Evolutionary conservation across 2,113 vertebrate genomes (phyloP).

Genomic region (Thalassoma bifasciatum): DNA sequence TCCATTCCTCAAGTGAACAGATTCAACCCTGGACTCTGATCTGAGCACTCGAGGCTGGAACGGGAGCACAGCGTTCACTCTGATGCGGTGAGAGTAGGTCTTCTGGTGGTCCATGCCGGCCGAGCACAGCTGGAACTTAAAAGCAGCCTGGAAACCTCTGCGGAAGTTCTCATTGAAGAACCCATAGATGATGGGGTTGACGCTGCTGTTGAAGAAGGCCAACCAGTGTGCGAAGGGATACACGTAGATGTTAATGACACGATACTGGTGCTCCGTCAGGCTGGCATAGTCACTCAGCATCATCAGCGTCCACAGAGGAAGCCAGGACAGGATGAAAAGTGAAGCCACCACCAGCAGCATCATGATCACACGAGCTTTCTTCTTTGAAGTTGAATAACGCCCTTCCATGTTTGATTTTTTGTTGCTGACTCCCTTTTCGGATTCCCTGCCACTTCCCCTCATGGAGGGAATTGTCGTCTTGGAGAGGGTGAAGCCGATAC

Average conservation of each 20-base stretch:
- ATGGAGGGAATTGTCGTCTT: conserved; percentile 60
- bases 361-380: conserved; percentile 88
- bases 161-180: conserved; percentile 93
- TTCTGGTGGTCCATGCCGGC: conserved; percentile 53
- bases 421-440: conserved; percentile 22
- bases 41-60: conserved; percentile 13
- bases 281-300: conserved; percentile 92
- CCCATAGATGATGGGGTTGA: conserved; percentile 93
- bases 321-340: conserved; percentile 92
- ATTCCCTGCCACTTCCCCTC: conserved; percentile 32
- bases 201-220: conserved; percentile 93
- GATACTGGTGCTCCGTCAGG: conserved; percentile 82
- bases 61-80: conserved; percentile 76
- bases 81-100: conserved; percentile 71
- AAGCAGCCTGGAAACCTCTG: conserved; percentile 86
- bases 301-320: conserved; percentile 94
- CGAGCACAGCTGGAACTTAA: conserved; percentile 87
- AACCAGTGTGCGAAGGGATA: conserved; percentile 94
- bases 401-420: conserved; percentile 67
- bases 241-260: conserved; percentile 89
- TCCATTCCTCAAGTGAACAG: conserved; percentile 36
- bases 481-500: conserved; percentile 87
- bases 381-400: conserved; percentile 76
- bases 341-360: conserved; percentile 90
- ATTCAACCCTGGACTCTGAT: conserved; percentile 16